Percentiles rank a stretch among this genome's conserved stretches.
These are phyloP conservation scores for Esox masquinongy DNA, from an alignment of 2,797 vertebrate species.

Conservation along the genomic window DNA sequence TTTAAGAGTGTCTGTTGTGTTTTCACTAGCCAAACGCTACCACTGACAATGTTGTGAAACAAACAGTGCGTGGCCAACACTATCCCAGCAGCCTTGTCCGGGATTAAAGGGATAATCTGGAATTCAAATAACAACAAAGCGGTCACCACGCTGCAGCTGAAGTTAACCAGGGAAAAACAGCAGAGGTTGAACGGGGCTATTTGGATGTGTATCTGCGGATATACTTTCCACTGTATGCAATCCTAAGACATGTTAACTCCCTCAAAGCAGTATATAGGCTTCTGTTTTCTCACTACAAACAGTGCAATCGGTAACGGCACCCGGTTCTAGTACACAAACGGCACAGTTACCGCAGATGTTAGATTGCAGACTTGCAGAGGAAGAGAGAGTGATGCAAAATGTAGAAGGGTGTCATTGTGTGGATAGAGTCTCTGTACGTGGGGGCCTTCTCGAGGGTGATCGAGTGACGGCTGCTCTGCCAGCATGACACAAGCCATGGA, in stretches of 20 bases:
- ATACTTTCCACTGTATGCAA: not conserved
- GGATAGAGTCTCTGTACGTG: not conserved
- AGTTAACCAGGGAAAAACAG: not conserved
- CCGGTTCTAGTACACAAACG: not conserved
- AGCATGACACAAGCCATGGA: not conserved
- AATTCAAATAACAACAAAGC: not conserved
- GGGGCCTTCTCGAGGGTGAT: not conserved
- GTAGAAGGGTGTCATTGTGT: not conserved
- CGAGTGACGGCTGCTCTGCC: not conserved
- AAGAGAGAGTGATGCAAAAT: not conserved
- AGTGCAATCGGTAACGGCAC: not conserved
- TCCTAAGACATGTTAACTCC: not conserved
- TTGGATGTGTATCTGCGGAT: not conserved
- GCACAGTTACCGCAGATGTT: not conserved
- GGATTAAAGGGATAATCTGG: not conserved
- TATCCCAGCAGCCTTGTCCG: not conserved
- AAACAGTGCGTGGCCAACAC: not conserved
- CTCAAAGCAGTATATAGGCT: not conserved
- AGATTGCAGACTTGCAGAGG: not conserved
- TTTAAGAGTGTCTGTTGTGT: constrained; percentile 3
- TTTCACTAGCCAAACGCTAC: not conserved
- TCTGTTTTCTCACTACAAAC: not conserved
- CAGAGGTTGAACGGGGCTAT: not conserved
- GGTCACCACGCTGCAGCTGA: not conserved
- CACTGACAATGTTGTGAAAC: not conserved